Conservation (phyloP, 2,888 invertebrate genomes). For the Parochlus steinenii region DNA sequence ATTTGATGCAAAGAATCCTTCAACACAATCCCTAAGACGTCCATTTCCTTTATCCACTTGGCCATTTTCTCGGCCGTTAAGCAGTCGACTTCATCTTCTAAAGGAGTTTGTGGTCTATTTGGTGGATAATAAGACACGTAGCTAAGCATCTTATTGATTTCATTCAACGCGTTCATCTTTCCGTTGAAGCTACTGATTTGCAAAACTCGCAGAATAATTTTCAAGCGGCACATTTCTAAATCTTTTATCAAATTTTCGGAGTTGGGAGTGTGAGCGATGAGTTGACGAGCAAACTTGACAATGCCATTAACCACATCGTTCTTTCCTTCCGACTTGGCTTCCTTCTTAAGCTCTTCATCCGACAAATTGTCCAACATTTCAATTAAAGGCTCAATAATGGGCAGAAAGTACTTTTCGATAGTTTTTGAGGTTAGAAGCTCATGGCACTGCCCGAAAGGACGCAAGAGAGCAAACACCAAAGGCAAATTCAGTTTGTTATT, state of each 20-base stretch:
- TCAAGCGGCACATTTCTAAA: slow-evolving; percentile 86
- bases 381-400: slow-evolving; percentile 83
- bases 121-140: slow-evolving; percentile 79
- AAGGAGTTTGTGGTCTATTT: slow-evolving; percentile 42
- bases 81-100: slow-evolving; percentile 77
- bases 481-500: slow-evolving; percentile 42
- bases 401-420: slow-evolving; percentile 82
- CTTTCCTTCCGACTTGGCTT: slow-evolving; percentile 85
- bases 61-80: slow-evolving; percentile 88
- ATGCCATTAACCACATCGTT: slow-evolving; percentile 91
- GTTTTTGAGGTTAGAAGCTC: slow-evolving; percentile 81
- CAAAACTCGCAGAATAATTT: slow-evolving; percentile 84
- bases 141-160: slow-evolving; percentile 91
- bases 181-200: slow-evolving; percentile 97
- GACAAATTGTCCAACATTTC: slow-evolving; percentile 80
- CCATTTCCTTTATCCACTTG: slow-evolving; percentile 90
- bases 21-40: slow-evolving; percentile 86
- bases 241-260: slow-evolving; percentile 58
- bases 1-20: slow-evolving; percentile 94
- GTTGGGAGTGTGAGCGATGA: slow-evolving; percentile 68
- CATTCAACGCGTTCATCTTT: slow-evolving; percentile 97
- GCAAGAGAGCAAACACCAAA: slow-evolving; percentile 62
- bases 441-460: slow-evolving; percentile 84
- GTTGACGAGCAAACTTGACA: slow-evolving; percentile 79
- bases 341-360: slow-evolving; percentile 89